Evolutionary conservation across 1,140 invertebrate species (phyloP).

Genomic region (Trichomalopsis sarcophagae): DNA sequence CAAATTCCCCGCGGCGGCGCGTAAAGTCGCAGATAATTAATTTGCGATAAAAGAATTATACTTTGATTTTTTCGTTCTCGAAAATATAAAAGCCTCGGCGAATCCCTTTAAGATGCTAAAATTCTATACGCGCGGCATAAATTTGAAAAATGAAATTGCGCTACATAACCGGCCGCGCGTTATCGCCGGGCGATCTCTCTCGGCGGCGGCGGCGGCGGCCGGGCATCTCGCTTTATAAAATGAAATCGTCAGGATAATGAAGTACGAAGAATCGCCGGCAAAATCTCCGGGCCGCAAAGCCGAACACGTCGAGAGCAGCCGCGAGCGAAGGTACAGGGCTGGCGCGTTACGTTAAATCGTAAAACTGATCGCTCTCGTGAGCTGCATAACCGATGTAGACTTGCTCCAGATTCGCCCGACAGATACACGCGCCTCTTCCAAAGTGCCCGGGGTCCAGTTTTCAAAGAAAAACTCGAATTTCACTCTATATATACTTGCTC

Average conservation of each 20-base stretch:
- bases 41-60: slow-evolving; percentile 28
- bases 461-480: not conserved
- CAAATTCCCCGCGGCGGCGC: not conserved
- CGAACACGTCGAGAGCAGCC: not conserved
- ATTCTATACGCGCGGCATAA: slow-evolving; percentile 20
- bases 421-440: not conserved
- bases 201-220: not conserved
- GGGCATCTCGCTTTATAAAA: slow-evolving; percentile 18
- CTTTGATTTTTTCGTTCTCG: not conserved
- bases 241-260: slow-evolving; percentile 40
- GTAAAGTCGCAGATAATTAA: slow-evolving; percentile 22
- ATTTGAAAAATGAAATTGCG: slow-evolving; percentile 30
- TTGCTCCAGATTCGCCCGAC: slow-evolving; percentile 22
- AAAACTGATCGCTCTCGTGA: slow-evolving; percentile 59
- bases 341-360: slow-evolving; percentile 59
- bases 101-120: slow-evolving; percentile 20
- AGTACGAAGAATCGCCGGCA: slow-evolving; percentile 22
- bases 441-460: not conserved
- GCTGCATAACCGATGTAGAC: slow-evolving; percentile 50
- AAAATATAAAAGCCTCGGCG: not conserved
- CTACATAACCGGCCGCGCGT: not conserved
- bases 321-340: not conserved
- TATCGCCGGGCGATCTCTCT: not conserved
- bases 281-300: not conserved
- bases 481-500: no score